phyloP scores from a whole-genome alignment of 2,113 vertebrate species.

The Eolophus roseicapilla region DNA sequence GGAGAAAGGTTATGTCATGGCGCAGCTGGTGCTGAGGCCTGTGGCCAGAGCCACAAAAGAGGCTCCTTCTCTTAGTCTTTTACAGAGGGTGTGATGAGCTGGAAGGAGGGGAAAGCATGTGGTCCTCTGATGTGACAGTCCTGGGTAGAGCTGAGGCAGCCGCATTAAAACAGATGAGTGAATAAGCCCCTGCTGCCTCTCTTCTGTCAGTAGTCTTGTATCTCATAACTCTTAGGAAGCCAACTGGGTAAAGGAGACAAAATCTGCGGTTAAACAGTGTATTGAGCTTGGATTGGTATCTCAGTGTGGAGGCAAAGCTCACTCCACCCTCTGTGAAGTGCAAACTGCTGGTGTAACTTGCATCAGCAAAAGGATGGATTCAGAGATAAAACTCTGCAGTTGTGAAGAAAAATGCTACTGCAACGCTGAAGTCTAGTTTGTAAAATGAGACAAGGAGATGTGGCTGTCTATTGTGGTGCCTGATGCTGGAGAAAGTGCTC shows the following conservation, averaged over 20 bases:
- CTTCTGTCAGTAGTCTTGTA: neutral
- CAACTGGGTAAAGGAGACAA: neutral
- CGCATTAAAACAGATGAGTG: neutral
- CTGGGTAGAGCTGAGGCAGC: neutral
- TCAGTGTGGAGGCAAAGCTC: neutral
- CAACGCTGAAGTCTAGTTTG: neutral
- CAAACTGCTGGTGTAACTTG: neutral
- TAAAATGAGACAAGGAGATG: neutral
- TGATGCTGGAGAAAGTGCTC: neutral
- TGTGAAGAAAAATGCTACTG: rapidly evolving
- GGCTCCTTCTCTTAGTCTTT: neutral
- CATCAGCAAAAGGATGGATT: neutral
- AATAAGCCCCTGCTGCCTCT: neutral
- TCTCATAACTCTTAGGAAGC: neutral
- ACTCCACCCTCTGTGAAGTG: rapidly evolving
- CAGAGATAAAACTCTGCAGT: rapidly evolving
- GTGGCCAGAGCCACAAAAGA: neutral
- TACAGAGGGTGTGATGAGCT: neutral
- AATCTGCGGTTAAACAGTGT: neutral
- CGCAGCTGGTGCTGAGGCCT: neutral
- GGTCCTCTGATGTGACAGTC: neutral
- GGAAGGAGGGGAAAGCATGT: neutral
- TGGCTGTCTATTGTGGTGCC: neutral
- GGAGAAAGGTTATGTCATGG: neutral
- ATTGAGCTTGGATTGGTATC: neutral